Conservation (phyloP, 2,113 vertebrate species). For the Paraplagusia blochii region DNA sequence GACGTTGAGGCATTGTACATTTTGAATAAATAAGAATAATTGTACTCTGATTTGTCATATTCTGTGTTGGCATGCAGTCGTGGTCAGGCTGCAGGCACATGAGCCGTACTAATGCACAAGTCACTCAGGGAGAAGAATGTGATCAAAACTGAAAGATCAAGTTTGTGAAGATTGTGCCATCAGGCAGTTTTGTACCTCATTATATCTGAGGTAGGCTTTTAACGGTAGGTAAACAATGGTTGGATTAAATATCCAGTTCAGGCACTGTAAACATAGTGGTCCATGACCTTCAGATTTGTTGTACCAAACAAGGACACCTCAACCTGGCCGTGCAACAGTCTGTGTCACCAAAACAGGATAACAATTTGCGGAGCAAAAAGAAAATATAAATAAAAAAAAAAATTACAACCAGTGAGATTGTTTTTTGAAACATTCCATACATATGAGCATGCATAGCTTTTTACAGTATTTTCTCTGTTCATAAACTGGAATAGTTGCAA, state of each 20-base stretch:
- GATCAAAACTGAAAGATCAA: neutral
- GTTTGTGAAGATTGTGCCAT: neutral
- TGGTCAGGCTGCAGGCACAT: conserved; percentile 48
- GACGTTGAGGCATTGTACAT: conserved; percentile 45
- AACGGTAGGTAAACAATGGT: conserved; percentile 1
- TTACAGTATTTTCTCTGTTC: neutral
- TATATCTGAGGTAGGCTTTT: conserved; percentile 24
- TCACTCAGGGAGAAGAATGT: neutral
- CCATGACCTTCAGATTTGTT: conserved; percentile 6
- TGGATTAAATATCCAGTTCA: conserved; percentile 13
- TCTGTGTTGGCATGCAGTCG: conserved; percentile 51
- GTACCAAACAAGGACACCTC: conserved; percentile 34
- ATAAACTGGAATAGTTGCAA: neutral
- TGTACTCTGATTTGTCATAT: conserved; percentile 24
- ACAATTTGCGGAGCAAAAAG: neutral
- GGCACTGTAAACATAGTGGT: conserved; percentile 11
- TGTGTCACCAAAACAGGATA: conserved; percentile 10
- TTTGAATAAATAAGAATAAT: conserved; percentile 29
- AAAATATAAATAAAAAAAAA: neutral
- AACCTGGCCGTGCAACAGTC: conserved; percentile 58
- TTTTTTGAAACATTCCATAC: conserved; percentile 4
- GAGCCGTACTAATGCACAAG: conserved; percentile 17
- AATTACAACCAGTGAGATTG: neutral
- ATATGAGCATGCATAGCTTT: conserved; percentile 3
- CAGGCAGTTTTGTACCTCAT: conserved; percentile 14